Evolutionary conservation across 2,113 vertebrate species (phyloP).

Genomic region (Phalacrocorax carbo): DNA sequence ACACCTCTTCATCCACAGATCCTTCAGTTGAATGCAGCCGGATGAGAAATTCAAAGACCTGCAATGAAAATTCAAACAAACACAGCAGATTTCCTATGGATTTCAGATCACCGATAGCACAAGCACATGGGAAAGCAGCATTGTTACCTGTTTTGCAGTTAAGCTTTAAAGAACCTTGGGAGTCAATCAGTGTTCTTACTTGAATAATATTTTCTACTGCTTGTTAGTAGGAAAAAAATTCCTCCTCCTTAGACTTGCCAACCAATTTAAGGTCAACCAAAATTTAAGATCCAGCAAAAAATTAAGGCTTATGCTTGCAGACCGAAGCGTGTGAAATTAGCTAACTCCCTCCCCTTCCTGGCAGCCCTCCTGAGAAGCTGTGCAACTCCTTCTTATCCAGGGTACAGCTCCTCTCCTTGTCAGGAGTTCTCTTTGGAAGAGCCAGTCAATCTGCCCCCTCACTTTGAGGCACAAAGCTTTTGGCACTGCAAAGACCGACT

Average conservation of each 20-base stretch:
- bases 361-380: background rate
- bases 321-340: background rate
- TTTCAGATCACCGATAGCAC: background rate
- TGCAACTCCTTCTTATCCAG: background rate
- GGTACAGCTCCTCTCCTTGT: background rate
- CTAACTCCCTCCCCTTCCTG: background rate
- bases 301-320: background rate
- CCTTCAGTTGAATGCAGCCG: slow-evolving; percentile 89
- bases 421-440: background rate
- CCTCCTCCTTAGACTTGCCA: background rate
- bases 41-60: slow-evolving; percentile 98
- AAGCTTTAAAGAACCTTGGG: background rate
- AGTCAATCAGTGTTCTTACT: background rate
- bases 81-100: background rate
- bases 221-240: background rate
- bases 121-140: background rate
- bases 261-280: background rate
- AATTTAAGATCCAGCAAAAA: background rate
- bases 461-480: background rate
- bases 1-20: slow-evolving; percentile 87
- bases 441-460: background rate
- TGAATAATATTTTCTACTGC: background rate
- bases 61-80: background rate
- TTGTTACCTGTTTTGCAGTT: background rate
- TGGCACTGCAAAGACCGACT: background rate